These are phyloP conservation scores for Hemicordylus capensis DNA, from an alignment of 2,113 vertebrate genomes.

Conservation along the genomic window DNA sequence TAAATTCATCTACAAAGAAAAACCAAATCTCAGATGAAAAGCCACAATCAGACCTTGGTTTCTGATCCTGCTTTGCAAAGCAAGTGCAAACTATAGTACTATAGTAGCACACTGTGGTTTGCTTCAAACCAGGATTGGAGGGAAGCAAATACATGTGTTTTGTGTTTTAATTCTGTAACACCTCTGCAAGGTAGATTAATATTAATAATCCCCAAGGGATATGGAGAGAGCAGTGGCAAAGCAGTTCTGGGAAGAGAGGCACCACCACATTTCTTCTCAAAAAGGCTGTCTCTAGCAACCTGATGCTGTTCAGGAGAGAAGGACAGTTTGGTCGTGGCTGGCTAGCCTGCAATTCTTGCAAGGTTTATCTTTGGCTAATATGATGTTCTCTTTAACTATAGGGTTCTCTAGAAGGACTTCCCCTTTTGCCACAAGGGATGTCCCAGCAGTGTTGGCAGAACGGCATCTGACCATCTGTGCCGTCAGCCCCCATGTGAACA, in stretches of 20 bases:
- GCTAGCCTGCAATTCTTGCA: not conserved
- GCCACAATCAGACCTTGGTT: too few species aligned
- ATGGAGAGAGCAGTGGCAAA: not conserved
- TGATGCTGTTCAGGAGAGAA: not conserved
- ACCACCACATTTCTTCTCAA: not conserved
- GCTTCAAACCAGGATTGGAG: too few species aligned
- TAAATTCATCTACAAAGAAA: too few species aligned
- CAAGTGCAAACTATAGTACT: too few species aligned
- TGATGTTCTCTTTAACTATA: not conserved
- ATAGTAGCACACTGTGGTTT: too few species aligned
- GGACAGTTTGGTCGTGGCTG: not conserved
- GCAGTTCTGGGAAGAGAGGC: not conserved
- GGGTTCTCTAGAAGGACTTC: not conserved
- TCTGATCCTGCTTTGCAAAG: too few species aligned
- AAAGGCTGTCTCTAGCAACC: not conserved
- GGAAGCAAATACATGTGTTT: too few species aligned
- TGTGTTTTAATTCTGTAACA: too few species aligned
- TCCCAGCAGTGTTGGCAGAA: not conserved
- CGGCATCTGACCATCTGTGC: not conserved
- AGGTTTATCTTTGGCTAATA: not conserved
- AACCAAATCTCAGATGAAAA: too few species aligned
- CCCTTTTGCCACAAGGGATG: conserved; percentile 12
- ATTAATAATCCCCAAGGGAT: not conserved
- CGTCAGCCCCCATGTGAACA: not conserved
- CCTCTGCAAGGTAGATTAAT: too few species aligned